phyloP scores from a whole-genome alignment of 2,113 vertebrate species.

The Vidua macroura region DNA sequence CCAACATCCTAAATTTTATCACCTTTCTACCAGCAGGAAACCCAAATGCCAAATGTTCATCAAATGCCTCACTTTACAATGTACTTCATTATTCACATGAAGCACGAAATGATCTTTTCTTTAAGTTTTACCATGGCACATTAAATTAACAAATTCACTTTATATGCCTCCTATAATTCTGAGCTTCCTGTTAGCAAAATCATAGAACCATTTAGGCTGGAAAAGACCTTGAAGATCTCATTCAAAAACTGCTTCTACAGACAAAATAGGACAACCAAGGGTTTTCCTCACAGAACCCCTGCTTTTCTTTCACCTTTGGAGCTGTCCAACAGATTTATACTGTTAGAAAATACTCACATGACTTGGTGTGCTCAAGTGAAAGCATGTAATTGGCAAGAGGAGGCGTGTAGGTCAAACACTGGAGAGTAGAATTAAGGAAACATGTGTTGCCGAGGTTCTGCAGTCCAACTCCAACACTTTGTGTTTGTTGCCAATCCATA shows the following conservation, averaged over 20 bases:
- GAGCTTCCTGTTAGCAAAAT: background rate
- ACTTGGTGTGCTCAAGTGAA: conserved; percentile 92
- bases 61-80: conserved; percentile 2
- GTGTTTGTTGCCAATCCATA: conserved; percentile 90
- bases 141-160: background rate
- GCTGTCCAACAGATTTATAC: background rate
- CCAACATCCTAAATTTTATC: background rate
- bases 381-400: conserved; percentile 95
- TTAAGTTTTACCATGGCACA: background rate
- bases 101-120: background rate
- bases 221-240: background rate
- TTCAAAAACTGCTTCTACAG: background rate
- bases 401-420: conserved; percentile 93
- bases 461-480: conserved; percentile 92
- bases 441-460: conserved; percentile 96
- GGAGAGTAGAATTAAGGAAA: conserved; percentile 93
- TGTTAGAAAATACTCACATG: conserved; percentile 78
- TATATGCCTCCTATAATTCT: background rate
- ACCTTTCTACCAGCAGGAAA: conserved; percentile 5
- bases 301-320: background rate
- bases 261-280: background rate
- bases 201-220: background rate
- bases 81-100: background rate
- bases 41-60: conserved; percentile 15
- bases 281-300: background rate